Base-by-base conservation (phyloP, 2,888 invertebrate species). In the Hypomecis punctinalis region DNA sequence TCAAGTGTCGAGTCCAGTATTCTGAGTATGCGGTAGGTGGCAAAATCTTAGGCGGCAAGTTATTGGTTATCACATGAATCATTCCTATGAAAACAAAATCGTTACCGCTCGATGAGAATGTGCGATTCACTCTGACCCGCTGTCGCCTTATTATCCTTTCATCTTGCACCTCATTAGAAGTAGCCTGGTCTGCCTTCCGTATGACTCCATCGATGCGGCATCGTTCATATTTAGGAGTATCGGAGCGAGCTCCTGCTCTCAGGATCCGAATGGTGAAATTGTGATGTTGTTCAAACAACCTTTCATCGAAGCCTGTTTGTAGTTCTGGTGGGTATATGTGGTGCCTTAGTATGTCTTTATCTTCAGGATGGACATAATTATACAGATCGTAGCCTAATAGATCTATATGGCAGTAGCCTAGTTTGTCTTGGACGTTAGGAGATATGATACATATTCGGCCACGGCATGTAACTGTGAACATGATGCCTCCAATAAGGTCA, bases 371-470 rank as follows among this genome's bases (percentile, higher is more conserved):
- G 47, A 97, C 94, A 86, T 97, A 96, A 79, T 96, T 96, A 83
- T 96, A 96, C 74, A 99, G 93, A 71, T 97, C 97, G 87, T 98
- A 97, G 36, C 98, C 98, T 85, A 98, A 94, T 78, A 99, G 93
- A 87, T 99, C 98, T 77, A 96, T 95, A 96, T 98, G 94, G 76
- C 96, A 95, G 88, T 98, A 97, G 63, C 98, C 98, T 73, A 98
- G 93, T 76, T 97, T 95, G 76, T 96, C 95, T 85, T 97, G 97
- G 37, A 98, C 95, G 74, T 96, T 96, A 58, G 96, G 96, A 39
- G 98, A 97, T 40, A 98, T 95, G 81, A 97, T 96, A 69, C 98
- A 95, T 77, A 98, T 96, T 84, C 97, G 96, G 13, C 98, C 98
- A 61, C 95, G 94, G 66, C 96, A 94, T 23, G 97, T 96, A 40